phyloP scores from a whole-genome alignment of 2,797 vertebrate genomes.

The Chelonia mydas region DNA sequence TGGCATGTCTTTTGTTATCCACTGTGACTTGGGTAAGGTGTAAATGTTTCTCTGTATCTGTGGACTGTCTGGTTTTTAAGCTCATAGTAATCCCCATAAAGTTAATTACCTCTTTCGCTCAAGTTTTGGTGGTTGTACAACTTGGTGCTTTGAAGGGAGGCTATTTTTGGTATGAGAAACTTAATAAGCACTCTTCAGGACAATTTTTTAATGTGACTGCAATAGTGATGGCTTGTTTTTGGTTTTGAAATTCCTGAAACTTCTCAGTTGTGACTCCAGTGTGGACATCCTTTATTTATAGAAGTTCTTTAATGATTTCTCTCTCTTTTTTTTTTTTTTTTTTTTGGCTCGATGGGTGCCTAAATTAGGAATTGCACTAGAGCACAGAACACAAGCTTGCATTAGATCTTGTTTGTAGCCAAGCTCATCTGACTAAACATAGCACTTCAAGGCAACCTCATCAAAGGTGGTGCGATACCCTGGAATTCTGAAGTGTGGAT shows the following conservation, averaged over 20 bases:
- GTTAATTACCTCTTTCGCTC: not conserved
- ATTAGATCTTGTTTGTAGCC: fast-evolving
- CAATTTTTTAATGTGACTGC: not conserved
- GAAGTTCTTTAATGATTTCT: not conserved
- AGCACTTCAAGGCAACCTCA: not conserved
- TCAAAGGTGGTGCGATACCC: not conserved
- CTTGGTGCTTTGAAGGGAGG: not conserved
- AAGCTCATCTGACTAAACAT: not conserved
- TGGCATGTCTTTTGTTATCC: not conserved
- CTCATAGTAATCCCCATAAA: not conserved
- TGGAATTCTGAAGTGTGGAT: not conserved
- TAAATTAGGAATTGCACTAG: not conserved
- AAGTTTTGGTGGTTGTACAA: not conserved
- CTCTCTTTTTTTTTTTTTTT: not conserved
- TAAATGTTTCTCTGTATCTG: not conserved
- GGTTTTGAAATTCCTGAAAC: constrained; percentile 6
- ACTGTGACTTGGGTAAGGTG: not conserved
- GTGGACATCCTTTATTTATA: not conserved
- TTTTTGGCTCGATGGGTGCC: not conserved
- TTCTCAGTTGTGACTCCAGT: constrained; percentile 14
- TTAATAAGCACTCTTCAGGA: not conserved
- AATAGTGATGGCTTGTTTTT: not conserved
- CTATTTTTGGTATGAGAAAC: not conserved
- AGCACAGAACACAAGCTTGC: fast-evolving
- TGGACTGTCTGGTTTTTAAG: not conserved